These are phyloP conservation scores for Cheilosia urbana DNA, from an alignment of 2,888 invertebrate species.

Conservation along the genomic window DNA sequence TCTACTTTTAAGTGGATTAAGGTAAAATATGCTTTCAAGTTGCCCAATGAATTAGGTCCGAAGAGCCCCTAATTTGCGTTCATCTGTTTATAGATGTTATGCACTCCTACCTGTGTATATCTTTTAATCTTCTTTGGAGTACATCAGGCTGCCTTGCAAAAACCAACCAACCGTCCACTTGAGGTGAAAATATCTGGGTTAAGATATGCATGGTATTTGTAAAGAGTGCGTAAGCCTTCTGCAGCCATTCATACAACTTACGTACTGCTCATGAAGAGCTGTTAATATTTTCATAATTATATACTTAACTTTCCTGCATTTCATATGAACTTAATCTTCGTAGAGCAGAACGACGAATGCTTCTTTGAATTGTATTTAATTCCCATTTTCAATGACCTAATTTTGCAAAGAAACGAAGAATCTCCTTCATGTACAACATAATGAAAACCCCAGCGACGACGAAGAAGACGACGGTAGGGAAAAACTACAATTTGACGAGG, in stretches of 20 bases:
- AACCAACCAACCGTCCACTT: too few relatives aligned
- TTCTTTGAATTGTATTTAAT: constrained; percentile 48
- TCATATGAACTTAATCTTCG: constrained; percentile 33
- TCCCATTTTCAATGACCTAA: constrained; percentile 59
- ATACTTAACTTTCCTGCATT: constrained; percentile 22
- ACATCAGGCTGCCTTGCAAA: too few relatives aligned
- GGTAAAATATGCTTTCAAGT: too few relatives aligned
- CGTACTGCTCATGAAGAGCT: not conserved
- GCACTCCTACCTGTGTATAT: too few relatives aligned
- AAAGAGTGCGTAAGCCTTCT: too few relatives aligned
- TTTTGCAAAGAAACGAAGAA: constrained; percentile 30
- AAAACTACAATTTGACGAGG: not conserved
- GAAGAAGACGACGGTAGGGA: not conserved
- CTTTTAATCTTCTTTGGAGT: too few relatives aligned
- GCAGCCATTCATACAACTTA: constrained; percentile 1
- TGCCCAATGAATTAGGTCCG: too few relatives aligned
- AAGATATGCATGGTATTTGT: too few relatives aligned
- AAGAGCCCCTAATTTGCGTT: too few relatives aligned
- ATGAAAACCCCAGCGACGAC: constrained; percentile 44
- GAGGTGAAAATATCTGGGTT: too few relatives aligned
- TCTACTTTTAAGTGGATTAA: too few relatives aligned
- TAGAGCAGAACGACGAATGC: not conserved
- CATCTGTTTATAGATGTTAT: too few relatives aligned
- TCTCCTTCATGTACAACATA: constrained; percentile 25
- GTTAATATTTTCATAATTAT: constrained; percentile 29